Evolutionary conservation across 92 coral and sea anemone genomes (phyloP).

Genomic region (Actinostola sp.): DNA sequence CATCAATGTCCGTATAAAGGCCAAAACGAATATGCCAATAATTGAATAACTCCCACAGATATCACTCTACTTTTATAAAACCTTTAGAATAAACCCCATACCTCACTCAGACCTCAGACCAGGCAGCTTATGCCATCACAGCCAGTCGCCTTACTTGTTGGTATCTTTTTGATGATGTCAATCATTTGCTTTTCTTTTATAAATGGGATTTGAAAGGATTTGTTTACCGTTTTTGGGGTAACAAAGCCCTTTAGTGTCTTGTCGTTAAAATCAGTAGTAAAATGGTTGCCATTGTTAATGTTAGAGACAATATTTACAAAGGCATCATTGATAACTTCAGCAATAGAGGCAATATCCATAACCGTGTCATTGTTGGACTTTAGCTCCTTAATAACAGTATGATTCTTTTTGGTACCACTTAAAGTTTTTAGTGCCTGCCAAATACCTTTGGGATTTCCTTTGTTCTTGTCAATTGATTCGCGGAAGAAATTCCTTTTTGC

Average conservation of each 20-base stretch:
- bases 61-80: too few species aligned
- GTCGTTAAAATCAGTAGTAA: not conserved
- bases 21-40: too few species aligned
- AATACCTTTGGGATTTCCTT: constrained; percentile 41
- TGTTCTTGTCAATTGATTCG: constrained; percentile 40
- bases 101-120: too few species aligned
- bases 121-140: not conserved
- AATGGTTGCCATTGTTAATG: constrained; percentile 14
- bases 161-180: constrained; percentile 14
- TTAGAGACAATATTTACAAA: constrained; percentile 40
- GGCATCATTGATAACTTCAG: constrained; percentile 41
- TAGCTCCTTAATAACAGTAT: constrained; percentile 9
- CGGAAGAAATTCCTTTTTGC: constrained; percentile 35
- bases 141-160: not conserved
- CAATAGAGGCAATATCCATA: constrained; percentile 39
- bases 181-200: not conserved
- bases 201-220: not conserved
- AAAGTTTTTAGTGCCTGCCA: constrained; percentile 32
- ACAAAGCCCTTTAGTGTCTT: not conserved
- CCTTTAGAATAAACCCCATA: too few species aligned
- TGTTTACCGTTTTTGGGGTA: not conserved
- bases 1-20: too few species aligned
- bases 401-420: constrained; percentile 6
- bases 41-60: too few species aligned
- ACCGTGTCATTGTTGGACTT: constrained; percentile 10